Evolutionary conservation across 1,140 invertebrate species (phyloP).

Genomic region (Phymorhynchus buccinoides): DNA sequence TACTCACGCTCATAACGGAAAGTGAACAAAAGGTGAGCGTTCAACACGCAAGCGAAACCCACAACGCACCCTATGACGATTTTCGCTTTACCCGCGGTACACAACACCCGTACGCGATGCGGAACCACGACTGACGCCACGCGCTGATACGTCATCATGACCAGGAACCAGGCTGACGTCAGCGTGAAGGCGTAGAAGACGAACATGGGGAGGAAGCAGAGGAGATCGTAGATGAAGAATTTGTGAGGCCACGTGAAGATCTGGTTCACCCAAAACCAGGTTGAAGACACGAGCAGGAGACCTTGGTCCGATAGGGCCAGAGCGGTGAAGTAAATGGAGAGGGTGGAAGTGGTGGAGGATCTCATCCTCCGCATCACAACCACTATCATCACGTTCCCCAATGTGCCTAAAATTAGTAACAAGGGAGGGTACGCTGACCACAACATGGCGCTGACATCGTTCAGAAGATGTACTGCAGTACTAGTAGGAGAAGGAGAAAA

Average conservation of each 20-base stretch:
- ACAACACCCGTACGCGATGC: not conserved
- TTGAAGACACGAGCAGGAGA: not conserved
- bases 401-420: not conserved
- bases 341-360: not conserved
- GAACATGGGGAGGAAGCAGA: not conserved
- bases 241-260: not conserved
- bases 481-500: too few relatives aligned
- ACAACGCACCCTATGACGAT: not conserved
- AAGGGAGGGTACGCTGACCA: not conserved
- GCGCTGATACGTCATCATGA: not conserved
- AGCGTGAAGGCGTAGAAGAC: not conserved
- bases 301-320: not conserved
- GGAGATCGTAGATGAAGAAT: not conserved
- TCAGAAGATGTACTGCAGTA: too few relatives aligned
- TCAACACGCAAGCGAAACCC: not conserved
- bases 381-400: slow-evolving; percentile 17
- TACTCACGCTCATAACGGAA: not conserved
- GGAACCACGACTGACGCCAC: slow-evolving; percentile 1
- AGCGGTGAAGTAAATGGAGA: slow-evolving; percentile 5
- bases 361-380: slow-evolving; percentile 19
- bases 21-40: not conserved
- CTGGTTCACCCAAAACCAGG: not conserved
- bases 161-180: too few relatives aligned
- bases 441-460: not conserved
- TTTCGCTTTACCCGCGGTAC: not conserved